These are phyloP conservation scores for Dendrolimus punctatus DNA, from an alignment of 1,140 invertebrate genomes.

Conservation along the genomic window DNA sequence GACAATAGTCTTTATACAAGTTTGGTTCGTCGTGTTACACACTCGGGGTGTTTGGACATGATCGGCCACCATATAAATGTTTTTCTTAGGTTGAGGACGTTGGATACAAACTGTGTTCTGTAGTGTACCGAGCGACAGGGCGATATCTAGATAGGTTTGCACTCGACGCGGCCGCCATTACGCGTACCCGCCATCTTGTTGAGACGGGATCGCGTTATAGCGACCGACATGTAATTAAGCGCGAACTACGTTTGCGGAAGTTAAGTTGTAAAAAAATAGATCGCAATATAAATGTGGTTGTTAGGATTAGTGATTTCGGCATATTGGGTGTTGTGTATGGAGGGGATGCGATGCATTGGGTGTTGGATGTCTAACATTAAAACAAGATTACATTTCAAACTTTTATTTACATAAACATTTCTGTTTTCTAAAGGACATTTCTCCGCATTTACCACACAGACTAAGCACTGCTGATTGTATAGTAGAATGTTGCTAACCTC, in stretches of 20 bases:
- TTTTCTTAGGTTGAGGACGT: constrained; percentile 52
- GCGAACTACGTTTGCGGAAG: constrained; percentile 41
- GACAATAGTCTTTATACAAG: constrained; percentile 4
- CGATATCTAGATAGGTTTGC: constrained; percentile 62
- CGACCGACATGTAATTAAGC: constrained; percentile 22
- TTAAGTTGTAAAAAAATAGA: constrained; percentile 62
- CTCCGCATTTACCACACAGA: no score
- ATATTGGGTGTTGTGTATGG: constrained; percentile 68
- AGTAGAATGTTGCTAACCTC: no score
- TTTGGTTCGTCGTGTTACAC: constrained; percentile 5
- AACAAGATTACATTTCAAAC: no score
- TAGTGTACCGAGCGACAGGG: constrained; percentile 64
- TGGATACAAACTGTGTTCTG: constrained; percentile 69
- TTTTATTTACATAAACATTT: no score
- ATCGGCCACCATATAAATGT: constrained; percentile 42
- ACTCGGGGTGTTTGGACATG: constrained; percentile 16
- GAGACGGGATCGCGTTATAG: constrained; percentile 16
- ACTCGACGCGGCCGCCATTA: constrained; percentile 22
- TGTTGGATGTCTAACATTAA: background rate
- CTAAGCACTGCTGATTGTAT: no score
- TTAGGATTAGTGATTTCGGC: constrained; percentile 42
- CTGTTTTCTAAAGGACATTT: no score
- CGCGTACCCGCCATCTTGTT: constrained; percentile 5
- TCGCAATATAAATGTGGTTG: constrained; percentile 60
- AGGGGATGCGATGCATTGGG: constrained; percentile 18